Conservation (phyloP, 2,888 invertebrate species). For the Folsomia manolachei region DNA sequence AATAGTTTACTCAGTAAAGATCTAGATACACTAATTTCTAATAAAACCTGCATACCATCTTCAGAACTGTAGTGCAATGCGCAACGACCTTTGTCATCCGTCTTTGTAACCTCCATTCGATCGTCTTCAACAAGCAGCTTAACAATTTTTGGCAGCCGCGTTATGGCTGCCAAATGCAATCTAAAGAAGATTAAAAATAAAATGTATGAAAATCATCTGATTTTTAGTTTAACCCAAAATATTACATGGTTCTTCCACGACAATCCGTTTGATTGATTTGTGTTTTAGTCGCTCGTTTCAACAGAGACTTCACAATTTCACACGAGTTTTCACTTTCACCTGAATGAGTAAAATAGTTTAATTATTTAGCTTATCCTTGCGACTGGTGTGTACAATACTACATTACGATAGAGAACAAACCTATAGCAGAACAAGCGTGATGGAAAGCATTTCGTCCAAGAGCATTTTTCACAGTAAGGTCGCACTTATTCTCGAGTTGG, state of each 20-base stretch:
- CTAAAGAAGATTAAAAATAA: no score
- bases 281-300: slow-evolving; percentile 19
- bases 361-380: neutral
- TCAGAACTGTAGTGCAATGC: slow-evolving; percentile 28
- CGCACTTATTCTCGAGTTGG: slow-evolving; percentile 15
- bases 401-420: neutral
- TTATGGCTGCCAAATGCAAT: slow-evolving; percentile 26
- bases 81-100: slow-evolving; percentile 20
- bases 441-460: slow-evolving; percentile 22
- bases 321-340: slow-evolving; percentile 30
- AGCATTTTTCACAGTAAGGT: slow-evolving; percentile 18
- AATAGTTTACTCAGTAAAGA: neutral
- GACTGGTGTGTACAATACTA: neutral
- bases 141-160: slow-evolving; percentile 18
- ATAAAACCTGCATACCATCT: slow-evolving; percentile 19
- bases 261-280: slow-evolving; percentile 27
- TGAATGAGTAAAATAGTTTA: no score
- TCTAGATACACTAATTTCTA: no score
- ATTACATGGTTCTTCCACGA: slow-evolving; percentile 17
- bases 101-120: slow-evolving; percentile 23
- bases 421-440: slow-evolving; percentile 22
- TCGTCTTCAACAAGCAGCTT: slow-evolving; percentile 17
- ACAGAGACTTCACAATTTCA: slow-evolving; percentile 23
- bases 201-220: no score
- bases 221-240: no score